Evolutionary conservation across 2,113 vertebrate species (phyloP), one percentile per base, ranked within the genome.

Genomic region (Phasianus colchicus): DNA sequence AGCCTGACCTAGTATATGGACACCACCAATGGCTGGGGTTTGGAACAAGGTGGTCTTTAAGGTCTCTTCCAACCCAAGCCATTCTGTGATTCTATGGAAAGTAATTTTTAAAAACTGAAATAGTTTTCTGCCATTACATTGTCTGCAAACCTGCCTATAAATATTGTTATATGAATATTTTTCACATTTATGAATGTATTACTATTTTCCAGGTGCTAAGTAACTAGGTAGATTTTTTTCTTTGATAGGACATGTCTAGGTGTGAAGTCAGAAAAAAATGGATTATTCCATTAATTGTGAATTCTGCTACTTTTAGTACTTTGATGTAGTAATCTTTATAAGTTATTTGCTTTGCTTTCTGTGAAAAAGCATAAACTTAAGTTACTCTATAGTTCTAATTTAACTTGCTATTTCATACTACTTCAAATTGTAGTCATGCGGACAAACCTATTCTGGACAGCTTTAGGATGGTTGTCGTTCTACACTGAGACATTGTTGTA

Each of bases 361-460:
- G 6, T 70, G 66, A 72, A 58, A 93, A 91, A 57, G 27, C 76
- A 57, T 45, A 14, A 73, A 85, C 45, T 78, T 89, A 13, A 48
- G 36, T 83, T 91, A 80, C 30, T 65, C 54, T 83, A 25, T 60
- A 91, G 38, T 71, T 80, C 16, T 55, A 79, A 83, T 88, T 94
- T 74, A 75, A 66, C 60, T 82, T 92, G 19, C 58, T 80, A 7
- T 36, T 89, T 79, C 70, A 80, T 63, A 60, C 47, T 91, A 93
- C 54, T 87, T 85, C 36, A 79, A 65, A 66, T 76, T 54, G 55
- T 55, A 92, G 43, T 95, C 81, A 67, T 80, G 29, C 60, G 55
- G 58, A 73, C 63, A 83, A 84, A 85, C 85, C 25, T 91, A 17
- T 88, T 91, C 50, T 50, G 85, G 87, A 92, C 80, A 91, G 32